Base-by-base conservation (phyloP, 2,797 vertebrate species). In the Spea hammondii region DNA sequence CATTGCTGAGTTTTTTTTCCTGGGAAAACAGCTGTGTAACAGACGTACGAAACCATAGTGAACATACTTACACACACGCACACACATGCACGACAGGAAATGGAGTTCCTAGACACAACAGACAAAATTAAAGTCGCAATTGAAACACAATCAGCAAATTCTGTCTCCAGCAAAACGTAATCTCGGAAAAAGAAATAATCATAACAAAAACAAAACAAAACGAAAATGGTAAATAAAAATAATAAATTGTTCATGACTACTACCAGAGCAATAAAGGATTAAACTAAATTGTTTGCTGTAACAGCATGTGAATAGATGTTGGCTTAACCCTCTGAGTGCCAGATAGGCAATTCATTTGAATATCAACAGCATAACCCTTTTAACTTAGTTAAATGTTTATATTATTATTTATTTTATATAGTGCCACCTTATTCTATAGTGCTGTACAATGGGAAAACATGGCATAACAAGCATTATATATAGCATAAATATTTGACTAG, bases 61-160 rank as follows among this genome's bases (percentile, higher is more conserved):
- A 49, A 14, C 44, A 51, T 65, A 53, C 14, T 4, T 66, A 53
- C 74, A 45, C 53, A 32, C 32, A 32, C 32, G 47, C 74, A 45
- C 53, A 81, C 51, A 71, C 17, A 67, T 72, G 79, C 62, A 67
- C 51, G 46, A 62, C 74, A 67, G 79, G 79, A 81, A 81, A 60
- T 51, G 17, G 55, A 48, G 54, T 66, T 70, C 49, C 73, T 67
- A 80, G 79, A 81, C 79, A 81, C 79, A 81, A 81, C 79, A 81
- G 68, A 76, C 5, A 72, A 49, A 70, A 71, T 17, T 72, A 57
- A 72, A 76, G 79, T 65, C 60, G 72, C 68, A 65, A 46, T 62
- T 72, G 57, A 81, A 60, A 71, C 53, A 76, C 79, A 76, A 76
- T 66, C 79, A 76, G 53, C 59, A 72, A 71, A 55, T 80, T 80